Conservation (phyloP, 1,140 invertebrate genomes). For the Hylaeus volcanicus region DNA sequence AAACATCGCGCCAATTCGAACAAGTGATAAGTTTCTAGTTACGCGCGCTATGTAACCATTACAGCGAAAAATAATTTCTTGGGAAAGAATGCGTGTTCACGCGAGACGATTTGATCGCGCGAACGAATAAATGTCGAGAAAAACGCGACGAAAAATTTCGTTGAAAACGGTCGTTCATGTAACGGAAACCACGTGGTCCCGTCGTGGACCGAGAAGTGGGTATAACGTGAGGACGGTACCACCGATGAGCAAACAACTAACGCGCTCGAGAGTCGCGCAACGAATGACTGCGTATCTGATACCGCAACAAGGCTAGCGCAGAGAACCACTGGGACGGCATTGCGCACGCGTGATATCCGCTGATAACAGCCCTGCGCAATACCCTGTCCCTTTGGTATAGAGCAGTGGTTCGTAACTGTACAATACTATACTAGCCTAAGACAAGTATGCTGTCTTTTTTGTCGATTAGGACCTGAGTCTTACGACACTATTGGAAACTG, state of each 20-base stretch:
- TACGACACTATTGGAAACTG: no score
- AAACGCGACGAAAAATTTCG: background rate
- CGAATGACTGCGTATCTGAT: constrained; percentile 67
- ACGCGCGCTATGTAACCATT: constrained; percentile 30
- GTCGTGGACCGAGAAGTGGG: constrained; percentile 13
- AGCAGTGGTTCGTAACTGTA: no score
- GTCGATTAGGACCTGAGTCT: no score
- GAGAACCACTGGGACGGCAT: constrained; percentile 55
- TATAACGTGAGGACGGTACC: background rate
- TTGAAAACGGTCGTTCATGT: background rate
- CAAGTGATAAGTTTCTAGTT: background rate
- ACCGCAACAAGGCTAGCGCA: constrained; percentile 34
- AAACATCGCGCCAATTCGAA: constrained; percentile 17
- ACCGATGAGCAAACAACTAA: constrained; percentile 30
- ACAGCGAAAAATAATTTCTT: background rate
- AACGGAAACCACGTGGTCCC: constrained; percentile 62
- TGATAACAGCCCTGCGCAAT: constrained; percentile 43
- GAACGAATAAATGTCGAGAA: background rate
- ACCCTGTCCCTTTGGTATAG: background rate
- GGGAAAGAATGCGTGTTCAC: background rate
- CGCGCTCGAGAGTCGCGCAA: constrained; percentile 73
- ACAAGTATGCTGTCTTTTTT: no score
- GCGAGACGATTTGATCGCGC: background rate
- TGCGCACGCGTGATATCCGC: constrained; percentile 44
- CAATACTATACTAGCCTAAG: no score